A percentile compares a stretch with the other conserved stretches of the same genome.
Conservation (phyloP, 30 jellyfish, hydroid and myxozoan species). For the Aurelia aurita region DNA sequence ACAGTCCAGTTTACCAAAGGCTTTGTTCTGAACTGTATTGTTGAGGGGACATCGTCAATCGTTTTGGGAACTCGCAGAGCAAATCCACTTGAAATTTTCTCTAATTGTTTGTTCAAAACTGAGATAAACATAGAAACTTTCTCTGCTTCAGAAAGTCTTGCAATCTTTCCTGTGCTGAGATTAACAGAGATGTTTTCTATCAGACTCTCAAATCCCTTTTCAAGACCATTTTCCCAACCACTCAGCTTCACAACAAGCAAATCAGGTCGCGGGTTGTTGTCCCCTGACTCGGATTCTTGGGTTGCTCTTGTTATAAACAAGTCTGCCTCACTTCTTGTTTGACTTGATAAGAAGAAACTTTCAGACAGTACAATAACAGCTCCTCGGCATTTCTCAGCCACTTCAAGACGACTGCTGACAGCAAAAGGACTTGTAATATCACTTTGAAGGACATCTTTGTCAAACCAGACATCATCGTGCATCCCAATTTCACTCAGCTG, state of each 20-base stretch:
- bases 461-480: conserved; percentile 68
- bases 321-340: conserved; percentile 64
- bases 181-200: conserved; percentile 26
- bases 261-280: not conserved
- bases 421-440: conserved; percentile 45
- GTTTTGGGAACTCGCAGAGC: conserved; percentile 37
- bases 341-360: conserved; percentile 24
- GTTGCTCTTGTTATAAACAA: conserved; percentile 11
- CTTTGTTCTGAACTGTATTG: conserved; percentile 4
- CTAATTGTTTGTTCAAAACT: conserved; percentile 35
- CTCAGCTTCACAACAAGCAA: conserved; percentile 15
- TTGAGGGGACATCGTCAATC: not conserved
- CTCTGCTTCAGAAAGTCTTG: conserved; percentile 68
- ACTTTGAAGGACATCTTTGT: conserved; percentile 47
- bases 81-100: conserved; percentile 36
- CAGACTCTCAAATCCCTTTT: conserved; percentile 6
- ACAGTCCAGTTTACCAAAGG: conserved; percentile 62
- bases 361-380: conserved; percentile 61
- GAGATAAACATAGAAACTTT: conserved; percentile 59
- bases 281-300: not conserved
- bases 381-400: conserved; percentile 63
- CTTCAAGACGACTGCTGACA: conserved; percentile 53
- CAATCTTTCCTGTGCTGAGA: conserved; percentile 43
- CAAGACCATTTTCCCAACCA: conserved; percentile 17
- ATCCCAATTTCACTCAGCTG: conserved; percentile 64